Base-by-base conservation (phyloP, 2,113 vertebrate genomes). In the Barnardius zonarius region DNA sequence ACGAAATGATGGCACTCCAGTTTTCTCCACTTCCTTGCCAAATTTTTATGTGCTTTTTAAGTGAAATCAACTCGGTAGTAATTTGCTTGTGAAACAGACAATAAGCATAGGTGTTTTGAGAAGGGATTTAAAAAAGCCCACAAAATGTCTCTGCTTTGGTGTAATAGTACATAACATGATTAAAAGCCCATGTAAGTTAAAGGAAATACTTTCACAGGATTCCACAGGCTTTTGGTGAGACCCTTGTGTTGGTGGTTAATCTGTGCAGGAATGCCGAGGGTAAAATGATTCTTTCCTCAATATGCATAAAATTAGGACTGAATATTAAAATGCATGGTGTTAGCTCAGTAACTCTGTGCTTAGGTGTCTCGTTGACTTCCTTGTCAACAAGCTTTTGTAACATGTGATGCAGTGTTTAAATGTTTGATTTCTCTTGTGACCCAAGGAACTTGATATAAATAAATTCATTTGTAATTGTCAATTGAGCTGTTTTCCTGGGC, bases 391-490 rank as follows among this genome's bases (percentile, higher is more conserved):
- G 49, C 41, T 66, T 77, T 92, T 49, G 52, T 84, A 86, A 62
- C 82, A 84, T 44, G 30, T 37, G 63, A 23, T 9, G 7, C 9
- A 17, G 25, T 2, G 4, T 43, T 74, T 84, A 79, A 95, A 76
- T 52, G 33, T 4, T 86, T 83, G 83, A 51, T 93, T 90, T 75
- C 67, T 77, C 37, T 80, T 63, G 49, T 86, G 93, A 88, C 88
- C 59, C 1, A 1, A 93, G 79, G 86, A 93, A 83, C 41, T 74
- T 59, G 57, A 59, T 74, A 39, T 20, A 90, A 95, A 89, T 92
- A 83, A 78, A 91, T 85, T 52, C 85, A 69, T 88, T 95, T 88
- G 25, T 83, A 86, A 64, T 66, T 90, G 37, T 83, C 54, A 83
- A 15, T 37, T 83, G 33, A 87, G 27, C 39, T 78, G 52, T 48